Conservation (phyloP, 2,113 vertebrate genomes). For the Phyllostomus hastatus region DNA sequence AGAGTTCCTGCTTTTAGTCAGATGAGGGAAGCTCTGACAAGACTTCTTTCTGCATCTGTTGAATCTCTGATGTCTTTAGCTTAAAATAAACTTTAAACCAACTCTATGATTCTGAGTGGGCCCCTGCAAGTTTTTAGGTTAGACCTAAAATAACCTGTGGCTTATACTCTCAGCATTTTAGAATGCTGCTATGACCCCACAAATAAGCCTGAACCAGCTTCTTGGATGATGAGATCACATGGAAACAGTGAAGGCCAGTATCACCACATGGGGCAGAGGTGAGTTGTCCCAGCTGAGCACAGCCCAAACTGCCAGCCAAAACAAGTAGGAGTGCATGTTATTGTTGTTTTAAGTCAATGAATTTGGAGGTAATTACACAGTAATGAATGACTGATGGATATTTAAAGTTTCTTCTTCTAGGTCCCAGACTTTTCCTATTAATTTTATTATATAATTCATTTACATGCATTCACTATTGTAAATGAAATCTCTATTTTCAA, state of each 20-base stretch:
- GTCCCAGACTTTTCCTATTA: neutral
- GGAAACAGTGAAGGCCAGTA: neutral
- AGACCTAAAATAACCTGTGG: neutral
- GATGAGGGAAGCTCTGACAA: neutral
- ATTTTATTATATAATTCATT: neutral
- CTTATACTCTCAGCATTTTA: neutral
- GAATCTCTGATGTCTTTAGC: neutral
- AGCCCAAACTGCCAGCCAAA: neutral
- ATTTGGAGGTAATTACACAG: neutral
- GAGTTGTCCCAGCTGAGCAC: neutral
- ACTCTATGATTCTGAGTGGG: neutral
- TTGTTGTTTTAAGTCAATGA: neutral
- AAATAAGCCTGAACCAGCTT: neutral
- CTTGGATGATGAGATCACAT: fast-evolving
- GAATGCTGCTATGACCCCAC: neutral
- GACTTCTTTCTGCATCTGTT: neutral
- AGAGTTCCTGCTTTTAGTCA: neutral
- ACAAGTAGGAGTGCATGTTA: neutral
- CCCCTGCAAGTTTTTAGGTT: neutral
- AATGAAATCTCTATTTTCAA: neutral
- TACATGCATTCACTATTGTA: neutral
- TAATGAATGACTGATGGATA: neutral
- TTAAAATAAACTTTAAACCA: neutral
- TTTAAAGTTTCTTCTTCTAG: neutral
- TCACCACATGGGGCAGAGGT: too few species aligned